Evolutionary conservation across 2,888 invertebrate genomes (phyloP).

Genomic region (Sinodicranocentrus sp.): DNA sequence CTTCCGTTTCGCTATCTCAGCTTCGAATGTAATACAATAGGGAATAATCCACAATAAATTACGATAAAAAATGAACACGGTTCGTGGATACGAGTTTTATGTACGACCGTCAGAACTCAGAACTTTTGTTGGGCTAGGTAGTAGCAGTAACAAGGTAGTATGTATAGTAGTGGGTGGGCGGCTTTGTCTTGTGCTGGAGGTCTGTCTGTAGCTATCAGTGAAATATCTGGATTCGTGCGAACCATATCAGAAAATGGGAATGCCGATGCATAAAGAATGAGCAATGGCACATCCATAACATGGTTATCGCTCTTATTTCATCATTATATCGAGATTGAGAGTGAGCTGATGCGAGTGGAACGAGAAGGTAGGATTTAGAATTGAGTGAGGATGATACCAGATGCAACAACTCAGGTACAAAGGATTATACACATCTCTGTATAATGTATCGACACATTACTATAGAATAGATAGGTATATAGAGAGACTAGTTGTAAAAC

Average conservation of each 20-base stretch:
- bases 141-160: background rate
- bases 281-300: background rate
- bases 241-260: background rate
- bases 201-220: conserved; percentile 7
- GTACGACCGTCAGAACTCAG: too few species aligned
- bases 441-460: too few species aligned
- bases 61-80: background rate
- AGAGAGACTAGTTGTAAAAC: too few species aligned
- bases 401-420: background rate
- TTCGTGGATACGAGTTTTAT: background rate
- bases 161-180: conserved; percentile 37
- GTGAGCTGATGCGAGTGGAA: background rate
- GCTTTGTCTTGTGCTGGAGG: conserved; percentile 38
- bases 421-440: background rate
- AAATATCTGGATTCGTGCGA: conserved; percentile 6
- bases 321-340: background rate
- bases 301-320: background rate
- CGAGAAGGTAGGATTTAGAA: background rate
- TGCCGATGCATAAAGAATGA: background rate
- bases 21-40: background rate
- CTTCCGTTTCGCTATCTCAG: conserved; percentile 40
- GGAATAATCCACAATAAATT: too few species aligned
- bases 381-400: background rate
- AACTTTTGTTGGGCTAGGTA: conserved; percentile 53
- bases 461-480: too few species aligned